Evolutionary conservation across 2,113 vertebrate genomes (phyloP), one percentile per base, ranked within the genome.

Genomic region (Brachyistius frenatus): DNA sequence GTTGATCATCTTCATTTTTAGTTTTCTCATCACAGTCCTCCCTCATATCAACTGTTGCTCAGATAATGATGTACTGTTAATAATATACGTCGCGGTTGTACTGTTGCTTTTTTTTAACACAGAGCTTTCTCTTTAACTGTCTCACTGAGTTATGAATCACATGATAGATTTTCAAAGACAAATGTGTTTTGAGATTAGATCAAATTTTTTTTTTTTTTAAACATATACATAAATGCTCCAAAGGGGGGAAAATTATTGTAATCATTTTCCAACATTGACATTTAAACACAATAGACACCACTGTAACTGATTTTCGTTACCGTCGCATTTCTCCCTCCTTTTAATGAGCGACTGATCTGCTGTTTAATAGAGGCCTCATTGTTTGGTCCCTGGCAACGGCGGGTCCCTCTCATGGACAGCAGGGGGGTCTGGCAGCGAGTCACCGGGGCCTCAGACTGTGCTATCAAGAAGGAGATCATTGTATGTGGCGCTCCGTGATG

Each of bases 391-490:
- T 86, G 86, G 88, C 83, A 75, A 32, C 5, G 74, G 50, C 14
- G 10, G 61, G 14, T 78, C 65, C 23, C 78, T 61, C 70, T 85
- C 60, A 47, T 70, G 86, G 81, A 54, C 46, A 36, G 76, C 16
- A 39, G 71, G 77, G 69, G 31, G 53, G 23, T 23, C 62, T 76
- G 78, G 77, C 81, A 80, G 79, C 10, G 37, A 73, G 75, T 72
- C 13, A 9, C 64, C 11, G 61, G 66, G 63, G 63, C 74, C 80
- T 50, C 61, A 36, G 66, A 30, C 73, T 32, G 65, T 4, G 49
- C 89, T 57, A 39, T 71, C 57, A 47, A 86, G 85, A 93, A 88
- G 88, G 81, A 82, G 76, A 56, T 85, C 91, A 89, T 93, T 94
- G 90, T 93, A 50, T 41, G 4, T 6, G 75, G 66, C 80, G 56